Conservation (phyloP, 2,797 vertebrate species). For the Hydrophis major region DNA sequence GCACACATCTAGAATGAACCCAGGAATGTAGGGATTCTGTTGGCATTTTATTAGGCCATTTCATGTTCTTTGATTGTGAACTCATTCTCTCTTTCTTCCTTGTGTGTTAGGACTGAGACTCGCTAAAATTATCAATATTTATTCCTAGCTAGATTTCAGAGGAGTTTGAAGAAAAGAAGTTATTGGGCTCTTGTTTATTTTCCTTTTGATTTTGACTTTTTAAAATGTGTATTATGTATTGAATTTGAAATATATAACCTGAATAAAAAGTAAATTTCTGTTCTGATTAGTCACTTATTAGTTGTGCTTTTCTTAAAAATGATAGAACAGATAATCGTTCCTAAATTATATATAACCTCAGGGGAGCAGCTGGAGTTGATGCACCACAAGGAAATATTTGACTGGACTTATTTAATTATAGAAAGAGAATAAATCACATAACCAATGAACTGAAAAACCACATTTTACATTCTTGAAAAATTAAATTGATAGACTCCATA, state of each 20-base stretch:
- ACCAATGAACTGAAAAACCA: background rate
- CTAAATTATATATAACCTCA: background rate
- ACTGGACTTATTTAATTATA: background rate
- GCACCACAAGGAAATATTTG: background rate
- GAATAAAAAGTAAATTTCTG: background rate
- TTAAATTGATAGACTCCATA: background rate
- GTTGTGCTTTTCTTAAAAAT: background rate
- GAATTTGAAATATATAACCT: background rate
- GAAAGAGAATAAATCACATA: background rate
- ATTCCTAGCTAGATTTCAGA: background rate
- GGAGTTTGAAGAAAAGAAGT: background rate
- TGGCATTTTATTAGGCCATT: background rate
- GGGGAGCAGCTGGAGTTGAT: too few species aligned
- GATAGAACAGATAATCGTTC: background rate
- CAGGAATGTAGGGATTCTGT: accelerated
- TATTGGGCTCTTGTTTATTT: background rate
- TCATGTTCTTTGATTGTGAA: background rate
- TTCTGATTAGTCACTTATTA: background rate
- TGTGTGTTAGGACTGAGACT: background rate
- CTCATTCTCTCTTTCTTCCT: background rate
- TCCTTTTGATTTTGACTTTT: background rate
- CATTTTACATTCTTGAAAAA: background rate
- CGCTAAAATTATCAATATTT: background rate
- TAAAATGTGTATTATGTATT: background rate
- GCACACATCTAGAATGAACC: background rate